These are phyloP conservation scores for Beroe forskalii DNA, from an alignment of 37 sponge, comb jelly and placozoan genomes.

Conservation along the genomic window DNA sequence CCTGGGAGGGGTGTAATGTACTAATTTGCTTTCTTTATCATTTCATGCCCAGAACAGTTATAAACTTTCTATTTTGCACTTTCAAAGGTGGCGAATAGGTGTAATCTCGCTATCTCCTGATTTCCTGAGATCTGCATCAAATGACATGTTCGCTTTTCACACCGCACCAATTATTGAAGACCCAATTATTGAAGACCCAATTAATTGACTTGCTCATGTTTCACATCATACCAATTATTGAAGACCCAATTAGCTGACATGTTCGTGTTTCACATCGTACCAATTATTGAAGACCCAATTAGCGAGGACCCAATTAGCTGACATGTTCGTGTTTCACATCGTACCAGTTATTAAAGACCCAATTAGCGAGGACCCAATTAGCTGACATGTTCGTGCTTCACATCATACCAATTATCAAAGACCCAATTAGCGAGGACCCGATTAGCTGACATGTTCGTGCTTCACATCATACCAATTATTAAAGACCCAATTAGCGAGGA, in stretches of 20 bases:
- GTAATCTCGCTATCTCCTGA: too few species aligned
- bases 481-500: too few species aligned
- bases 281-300: slow-evolving; percentile 47
- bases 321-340: slow-evolving; percentile 6
- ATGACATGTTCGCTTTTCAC: too few species aligned
- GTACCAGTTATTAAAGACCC: slow-evolving; percentile 37
- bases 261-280: slow-evolving; percentile 48
- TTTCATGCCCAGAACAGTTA: too few species aligned
- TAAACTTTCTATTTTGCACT: too few species aligned
- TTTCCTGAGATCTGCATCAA: too few species aligned
- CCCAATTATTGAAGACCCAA: too few species aligned
- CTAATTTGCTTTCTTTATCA: too few species aligned
- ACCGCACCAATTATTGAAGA: too few species aligned
- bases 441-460: background rate
- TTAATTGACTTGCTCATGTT: slow-evolving; percentile 24
- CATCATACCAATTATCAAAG: background rate
- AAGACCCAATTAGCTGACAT: background rate
- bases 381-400: background rate
- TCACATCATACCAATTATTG: slow-evolving; percentile 41
- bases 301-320: background rate
- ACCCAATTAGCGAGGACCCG: slow-evolving; percentile 5
- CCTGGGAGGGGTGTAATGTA: too few species aligned
- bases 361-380: background rate
- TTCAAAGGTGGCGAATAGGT: too few species aligned
- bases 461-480: slow-evolving; percentile 13